Base-by-base conservation (phyloP, 2,797 vertebrate genomes). In the Benthosema pterotum region DNA sequence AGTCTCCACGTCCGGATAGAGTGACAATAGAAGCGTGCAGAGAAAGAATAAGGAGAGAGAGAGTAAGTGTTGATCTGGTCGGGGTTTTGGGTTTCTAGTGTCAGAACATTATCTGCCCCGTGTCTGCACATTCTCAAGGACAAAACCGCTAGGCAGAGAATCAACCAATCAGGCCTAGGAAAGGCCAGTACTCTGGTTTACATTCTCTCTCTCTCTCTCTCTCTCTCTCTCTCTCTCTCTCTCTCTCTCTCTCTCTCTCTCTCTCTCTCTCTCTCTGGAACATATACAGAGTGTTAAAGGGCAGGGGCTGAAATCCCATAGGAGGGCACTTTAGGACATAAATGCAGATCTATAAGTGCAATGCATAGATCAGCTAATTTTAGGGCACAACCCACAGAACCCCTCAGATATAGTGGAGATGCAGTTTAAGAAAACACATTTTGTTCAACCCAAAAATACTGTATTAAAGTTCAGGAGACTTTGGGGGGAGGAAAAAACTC, bases 71-170 rank as follows among this genome's bases (percentile, higher is more conserved):
- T 88, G 89, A 90, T 89, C 90, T 90, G 86, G 86, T 85, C 88
- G 79, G 42, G 87, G 89, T 91, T 86, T 93, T 87, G 87, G 89
- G 91, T 92, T 92, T 92, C 93, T 91, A 84, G 90, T 92, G 91
- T 92, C 89, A 91, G 91, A 93, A 93, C 90, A 93, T 92, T 93
- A 93, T 94, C 92, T 93, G 90, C 85, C 74, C 77, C 82, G 72
- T 91, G 93, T 93, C 91, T 92, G 93, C 91, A 93, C 93, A 93
- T 93, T 93, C 87, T 92, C 92, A 93, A 93, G 92, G 93, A 88
- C 92, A 90, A 83, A 87, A 87, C 77, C 60, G 82, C 88, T 79
- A 87, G 65, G 76, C 76, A 76, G 64, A 17, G 69, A 83, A 75
- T 83, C 78, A 82, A 86, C 84, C 85, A 88, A 87, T 87, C 80